phyloP scores from a whole-genome alignment of 2,113 vertebrate species.

The Lasiurus borealis region DNA sequence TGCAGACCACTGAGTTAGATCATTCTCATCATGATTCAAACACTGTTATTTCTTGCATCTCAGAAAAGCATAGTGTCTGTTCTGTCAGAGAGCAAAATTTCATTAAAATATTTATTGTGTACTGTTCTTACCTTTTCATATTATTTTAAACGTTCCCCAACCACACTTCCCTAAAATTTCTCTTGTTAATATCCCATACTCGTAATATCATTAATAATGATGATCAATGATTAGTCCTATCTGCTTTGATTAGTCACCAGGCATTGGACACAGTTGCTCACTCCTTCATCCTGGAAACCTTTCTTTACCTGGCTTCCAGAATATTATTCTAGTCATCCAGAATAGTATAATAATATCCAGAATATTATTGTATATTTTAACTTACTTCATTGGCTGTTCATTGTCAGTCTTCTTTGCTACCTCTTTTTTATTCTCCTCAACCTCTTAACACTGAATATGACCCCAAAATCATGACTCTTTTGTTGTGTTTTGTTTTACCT shows the following conservation, averaged over 20 bases:
- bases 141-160: neutral
- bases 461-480: neutral
- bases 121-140: neutral
- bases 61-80: neutral
- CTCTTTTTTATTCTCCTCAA: neutral
- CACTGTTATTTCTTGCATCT: neutral
- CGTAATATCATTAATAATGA: neutral
- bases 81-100: neutral
- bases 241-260: neutral
- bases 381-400: neutral
- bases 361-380: neutral
- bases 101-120: neutral
- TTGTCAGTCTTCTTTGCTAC: neutral
- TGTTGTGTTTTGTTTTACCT: neutral
- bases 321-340: neutral
- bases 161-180: neutral
- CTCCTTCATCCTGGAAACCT: neutral
- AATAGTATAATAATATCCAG: neutral
- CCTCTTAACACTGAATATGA: neutral
- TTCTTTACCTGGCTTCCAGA: neutral
- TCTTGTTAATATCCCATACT: neutral
- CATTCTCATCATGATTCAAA: neutral
- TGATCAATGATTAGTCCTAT: neutral
- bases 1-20: neutral
- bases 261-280: neutral